Base-by-base conservation (phyloP, 1,140 invertebrate species). In the Leptinotarsa undecemlineata region DNA sequence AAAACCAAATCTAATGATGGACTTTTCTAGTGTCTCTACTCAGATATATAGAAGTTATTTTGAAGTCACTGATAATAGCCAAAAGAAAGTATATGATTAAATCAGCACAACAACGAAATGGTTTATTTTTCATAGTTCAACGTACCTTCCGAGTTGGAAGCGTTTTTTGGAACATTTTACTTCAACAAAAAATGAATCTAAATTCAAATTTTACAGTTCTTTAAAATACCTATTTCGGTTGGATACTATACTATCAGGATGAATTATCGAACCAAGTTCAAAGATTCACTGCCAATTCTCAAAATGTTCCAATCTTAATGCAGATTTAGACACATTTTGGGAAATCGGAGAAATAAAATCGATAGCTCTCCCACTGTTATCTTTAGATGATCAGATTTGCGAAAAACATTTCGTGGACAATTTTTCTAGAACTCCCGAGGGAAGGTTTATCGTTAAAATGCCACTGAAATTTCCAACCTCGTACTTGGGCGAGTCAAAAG, bases 161-260 rank as follows among this genome's bases (percentile, higher is more conserved):
- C n/a, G n/a, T n/a, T n/a, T 73, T 73, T 68, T 73, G 64, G 57
- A 15, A 71, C 48, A 17, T 71, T 33, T 33, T 42, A 42, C 33
- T 42, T 42, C 33, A 42, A 42, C 33, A 42, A 42, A 42, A 42
- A 42, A 42, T 42, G 8, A 42, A 42, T 11, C 33, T 42, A 42
- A 8, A 8, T 42, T 42, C 11, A 3, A 11, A 42, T 42, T 42
- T 42, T 42, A 8, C 72, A n/a, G 23, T 72, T 33, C 15, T 75
- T 21, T 60, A 76, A 60, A 69, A 76, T 8, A 74, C 75, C 15
- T 26, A 13, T 17, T 72, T 77, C 23, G 76, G 76, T 33, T 77
- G 74, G 73, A n/a, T n/a, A n/a, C n/a, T n/a, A 70, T 75, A 33
- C 5, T 77, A 2, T n/a, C 33, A 15, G 61, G 64, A n/a, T 15